Evolutionary conservation across 2,113 vertebrate genomes (phyloP).

Genomic region (Dermatemys mawii): DNA sequence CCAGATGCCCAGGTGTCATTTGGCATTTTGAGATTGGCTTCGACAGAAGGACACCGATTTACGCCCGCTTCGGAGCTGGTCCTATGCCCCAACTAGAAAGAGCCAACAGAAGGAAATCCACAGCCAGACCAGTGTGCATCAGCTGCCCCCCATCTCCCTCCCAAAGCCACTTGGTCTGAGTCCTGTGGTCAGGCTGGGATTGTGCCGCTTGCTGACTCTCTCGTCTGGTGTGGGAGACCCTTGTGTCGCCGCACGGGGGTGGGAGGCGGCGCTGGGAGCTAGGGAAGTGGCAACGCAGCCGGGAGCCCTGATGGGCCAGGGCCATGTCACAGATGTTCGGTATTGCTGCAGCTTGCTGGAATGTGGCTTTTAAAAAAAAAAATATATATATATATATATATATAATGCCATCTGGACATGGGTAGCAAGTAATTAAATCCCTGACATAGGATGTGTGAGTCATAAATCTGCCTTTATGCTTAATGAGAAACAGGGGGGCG

Average conservation of each 20-base stretch:
- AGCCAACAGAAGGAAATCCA: background rate
- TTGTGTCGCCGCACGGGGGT: rapidly evolving
- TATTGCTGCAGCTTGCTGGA: background rate
- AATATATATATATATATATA: too few relatives aligned
- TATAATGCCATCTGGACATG: background rate
- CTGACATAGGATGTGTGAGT: background rate
- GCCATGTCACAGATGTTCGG: background rate
- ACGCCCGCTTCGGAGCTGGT: background rate
- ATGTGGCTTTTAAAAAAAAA: background rate
- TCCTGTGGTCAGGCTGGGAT: background rate
- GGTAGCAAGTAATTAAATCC: background rate
- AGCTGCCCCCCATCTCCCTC: background rate
- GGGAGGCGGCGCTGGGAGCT: background rate
- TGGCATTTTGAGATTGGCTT: background rate
- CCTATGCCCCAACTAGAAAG: background rate
- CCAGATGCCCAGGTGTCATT: background rate
- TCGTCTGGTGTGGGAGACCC: too few relatives aligned
- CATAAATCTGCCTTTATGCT: background rate
- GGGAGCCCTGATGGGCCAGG: background rate
- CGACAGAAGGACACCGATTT: background rate
- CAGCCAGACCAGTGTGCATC: background rate
- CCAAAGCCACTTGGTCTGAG: background rate
- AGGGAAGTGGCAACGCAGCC: background rate
- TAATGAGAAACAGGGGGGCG: background rate
- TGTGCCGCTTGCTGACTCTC: background rate